Base-by-base conservation (phyloP, 1,140 invertebrate species). In the Psix sp. region DNA sequence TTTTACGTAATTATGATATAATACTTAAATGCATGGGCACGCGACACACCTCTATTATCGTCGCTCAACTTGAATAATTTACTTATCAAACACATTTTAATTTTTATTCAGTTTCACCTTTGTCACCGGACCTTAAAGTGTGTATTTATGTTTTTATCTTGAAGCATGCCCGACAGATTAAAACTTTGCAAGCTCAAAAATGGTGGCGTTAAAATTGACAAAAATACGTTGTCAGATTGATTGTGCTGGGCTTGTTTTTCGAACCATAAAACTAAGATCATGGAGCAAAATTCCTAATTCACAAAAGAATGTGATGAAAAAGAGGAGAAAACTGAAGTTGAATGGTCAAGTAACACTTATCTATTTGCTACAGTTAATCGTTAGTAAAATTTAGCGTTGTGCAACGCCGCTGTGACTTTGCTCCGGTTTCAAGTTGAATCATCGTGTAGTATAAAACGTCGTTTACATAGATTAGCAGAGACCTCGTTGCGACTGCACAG, bases 1-100 rank as follows among this genome's bases (percentile, higher is more conserved):
- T 72, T 78, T 85, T 85, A 84, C 77, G 80, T 82, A 80, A 85
- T 84, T 84, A 84, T 84, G 79, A 81, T 84, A 85, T 83, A 82
- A 85, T 85, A 86, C 75, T 83, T 85, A 81, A 84, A 84, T 82
- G 82, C 78, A 82, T 79, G 81, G 80, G 80, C 79, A 83, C 82
- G 80, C 70, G 70, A 74, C 77, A 75, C 71, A 78, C 63, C 52
- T 71, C 51, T 77, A 67, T 74, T 54, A 75, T 63, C 35, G 20
- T 67, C 48, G 60, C 42, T 65, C 67, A 63, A 67, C 57, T 62
- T 45, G 39, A 51, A 52, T 51, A 52, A 57, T 43, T 67, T 14
- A 59, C 18, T 20, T 59, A 52, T 65, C 49, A 63, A 57, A 39
- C 49, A 43, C 13, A n/a, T n/a, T n/a, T n/a, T n/a, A n/a, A n/a